A percentile compares a stretch with the other conserved stretches of the same genome.
Conservation (phyloP, 2,113 vertebrate genomes). For the Oncorhynchus nerka region DNA sequence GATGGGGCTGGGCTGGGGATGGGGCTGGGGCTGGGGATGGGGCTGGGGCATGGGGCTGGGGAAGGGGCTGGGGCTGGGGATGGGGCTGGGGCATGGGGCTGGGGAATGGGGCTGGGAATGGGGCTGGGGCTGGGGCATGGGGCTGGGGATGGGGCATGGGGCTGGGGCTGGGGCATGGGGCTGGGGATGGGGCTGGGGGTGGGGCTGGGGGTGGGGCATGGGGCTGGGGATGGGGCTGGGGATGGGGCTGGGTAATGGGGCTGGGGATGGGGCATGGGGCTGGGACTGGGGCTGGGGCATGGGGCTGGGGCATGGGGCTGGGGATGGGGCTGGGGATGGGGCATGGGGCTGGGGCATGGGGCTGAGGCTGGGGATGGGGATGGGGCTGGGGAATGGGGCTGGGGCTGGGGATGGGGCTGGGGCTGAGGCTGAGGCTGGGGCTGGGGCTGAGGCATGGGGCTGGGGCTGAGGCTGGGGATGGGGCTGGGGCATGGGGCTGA, state of each 20-base stretch:
- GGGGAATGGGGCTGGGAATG: conserved; percentile 24
- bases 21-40: conserved; percentile 14
- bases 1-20: conserved; percentile 16
- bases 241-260: too few relatives aligned
- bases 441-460: conserved; percentile 16
- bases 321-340: conserved; percentile 27
- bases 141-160: conserved; percentile 29
- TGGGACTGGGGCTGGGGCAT: conserved; percentile 18
- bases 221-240: conserved; percentile 18
- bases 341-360: conserved; percentile 34
- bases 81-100: conserved; percentile 33
- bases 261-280: too few relatives aligned
- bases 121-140: conserved; percentile 34
- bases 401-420: conserved; percentile 27
- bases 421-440: background rate
- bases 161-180: conserved; percentile 22
- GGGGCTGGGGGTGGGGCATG: too few relatives aligned
- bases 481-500: conserved; percentile 37
- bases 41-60: conserved; percentile 27
- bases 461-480: background rate
- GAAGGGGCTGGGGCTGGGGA: conserved; percentile 20
- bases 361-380: too few relatives aligned
- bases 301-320: conserved; percentile 38
- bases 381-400: conserved; percentile 30
- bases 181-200: conserved; percentile 6